phyloP scores from a whole-genome alignment of 2,797 vertebrate species.

The Falco biarmicus region DNA sequence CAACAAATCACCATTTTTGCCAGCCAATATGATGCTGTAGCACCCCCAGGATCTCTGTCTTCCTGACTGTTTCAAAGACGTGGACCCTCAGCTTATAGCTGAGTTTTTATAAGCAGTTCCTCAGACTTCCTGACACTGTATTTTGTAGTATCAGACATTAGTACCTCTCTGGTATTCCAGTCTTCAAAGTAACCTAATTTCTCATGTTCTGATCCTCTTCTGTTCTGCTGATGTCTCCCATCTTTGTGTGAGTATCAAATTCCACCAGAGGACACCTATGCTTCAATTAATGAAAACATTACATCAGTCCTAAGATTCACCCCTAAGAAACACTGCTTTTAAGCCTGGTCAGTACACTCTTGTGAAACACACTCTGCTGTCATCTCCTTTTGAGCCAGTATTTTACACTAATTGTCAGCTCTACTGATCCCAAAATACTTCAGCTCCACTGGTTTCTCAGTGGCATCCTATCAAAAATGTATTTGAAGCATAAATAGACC shows the following conservation, averaged over 20 bases:
- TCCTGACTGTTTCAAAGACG: not conserved
- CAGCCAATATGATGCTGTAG: not conserved
- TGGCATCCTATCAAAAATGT: not conserved
- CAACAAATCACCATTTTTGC: not conserved
- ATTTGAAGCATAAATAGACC: not conserved
- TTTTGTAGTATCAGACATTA: not conserved
- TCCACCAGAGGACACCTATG: not conserved
- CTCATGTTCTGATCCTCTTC: not conserved
- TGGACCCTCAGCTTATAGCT: not conserved
- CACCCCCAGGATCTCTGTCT: not conserved
- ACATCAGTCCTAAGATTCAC: not conserved
- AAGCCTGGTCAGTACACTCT: not conserved
- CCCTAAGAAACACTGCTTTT: not conserved
- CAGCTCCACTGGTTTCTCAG: not conserved
- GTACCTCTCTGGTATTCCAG: not conserved
- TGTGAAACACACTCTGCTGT: not conserved
- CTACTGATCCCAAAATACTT: not conserved
- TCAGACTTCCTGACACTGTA: not conserved
- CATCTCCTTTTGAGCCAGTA: not conserved
- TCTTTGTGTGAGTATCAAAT: not conserved
- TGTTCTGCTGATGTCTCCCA: not conserved
- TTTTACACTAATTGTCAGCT: not conserved
- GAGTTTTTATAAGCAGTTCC: not conserved
- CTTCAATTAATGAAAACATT: not conserved
- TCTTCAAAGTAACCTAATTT: not conserved